Evolutionary conservation across 1,140 invertebrate species (phyloP).

Genomic region (Archivesica marissinica): DNA sequence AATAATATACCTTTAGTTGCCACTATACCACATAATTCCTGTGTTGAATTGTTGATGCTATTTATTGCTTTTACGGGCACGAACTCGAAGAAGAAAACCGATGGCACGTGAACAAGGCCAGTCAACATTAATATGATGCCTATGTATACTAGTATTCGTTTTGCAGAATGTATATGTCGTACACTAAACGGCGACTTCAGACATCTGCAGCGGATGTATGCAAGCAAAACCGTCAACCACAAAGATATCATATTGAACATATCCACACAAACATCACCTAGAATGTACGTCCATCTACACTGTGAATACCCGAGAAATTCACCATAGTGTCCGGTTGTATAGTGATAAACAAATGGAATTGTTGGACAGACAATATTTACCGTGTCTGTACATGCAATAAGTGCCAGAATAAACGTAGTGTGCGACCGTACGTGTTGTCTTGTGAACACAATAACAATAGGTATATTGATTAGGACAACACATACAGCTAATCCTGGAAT

Average conservation of each 20-base stretch:
- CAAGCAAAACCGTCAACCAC: slow-evolving; percentile 45
- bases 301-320: background rate
- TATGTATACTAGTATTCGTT: background rate
- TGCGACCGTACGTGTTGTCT: slow-evolving; percentile 29
- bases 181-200: slow-evolving; percentile 32
- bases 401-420: slow-evolving; percentile 14
- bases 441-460: slow-evolving; percentile 16
- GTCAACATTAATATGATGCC: background rate
- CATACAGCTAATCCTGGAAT: slow-evolving; percentile 1
- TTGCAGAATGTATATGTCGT: background rate
- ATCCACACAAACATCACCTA: background rate
- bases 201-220: slow-evolving; percentile 32
- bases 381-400: slow-evolving; percentile 19
- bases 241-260: slow-evolving; percentile 50
- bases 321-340: background rate
- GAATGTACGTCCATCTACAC: slow-evolving; percentile 14
- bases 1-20: background rate
- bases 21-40: slow-evolving; percentile 1
- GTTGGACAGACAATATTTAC: slow-evolving; percentile 28
- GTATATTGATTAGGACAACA: background rate
- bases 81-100: slow-evolving; percentile 28
- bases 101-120: background rate
- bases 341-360: slow-evolving; percentile 6
- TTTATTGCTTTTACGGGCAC: background rate
- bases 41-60: background rate